Evolutionary conservation across 2,113 vertebrate species (phyloP), one percentile per base, ranked within the genome.

Genomic region (Xiphias gladius): DNA sequence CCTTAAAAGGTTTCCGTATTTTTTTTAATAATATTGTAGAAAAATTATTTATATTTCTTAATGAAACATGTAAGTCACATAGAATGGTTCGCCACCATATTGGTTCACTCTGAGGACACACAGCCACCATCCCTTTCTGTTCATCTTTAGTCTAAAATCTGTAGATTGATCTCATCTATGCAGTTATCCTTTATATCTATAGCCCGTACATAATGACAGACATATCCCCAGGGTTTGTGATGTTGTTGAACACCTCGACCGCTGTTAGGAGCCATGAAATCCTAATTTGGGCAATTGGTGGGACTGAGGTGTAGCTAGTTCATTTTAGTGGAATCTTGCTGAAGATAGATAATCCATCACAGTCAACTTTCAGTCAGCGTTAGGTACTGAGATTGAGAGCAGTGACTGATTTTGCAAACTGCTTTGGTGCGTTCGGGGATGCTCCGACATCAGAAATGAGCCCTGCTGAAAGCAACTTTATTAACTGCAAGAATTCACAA

Each of bases 1-100:
- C 81, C 84, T 88, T 91, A 85, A 90, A 80, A 58, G 43, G 71
- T 84, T 73, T 80, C 26, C 37, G n/a, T 76, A 65, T 52, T 79
- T 69, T 89, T 83, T 76, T 26, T 3, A 81, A 48, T 57, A 30
- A 26, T 69, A 30, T 50, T 58, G 79, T 83, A 39, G 69, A 55
- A 46, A 39, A 48, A 41, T 48, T 48, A 78, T 81, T 88, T 82
- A 39, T 39, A 69, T 84, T 82, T 83, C 30, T 55, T 61, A 62
- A 39, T 0, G 13, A 76, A 62, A 63, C n/a, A 16, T 41, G 65
- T 9, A 55, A 11, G 22, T 69, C 30, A 16, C 12, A 54, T 37
- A 14, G 6, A 39, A 71, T 50, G 35, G 70, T 43, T 68, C 1
- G 2, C 46, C 24, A 12, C 39, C 35, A 63, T 10, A 24, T 10